Percentiles rank a stretch among this genome's conserved stretches.
Evolutionary conservation across 2,888 invertebrate species (phyloP).

Genomic region (Anorthoa munda): DNA sequence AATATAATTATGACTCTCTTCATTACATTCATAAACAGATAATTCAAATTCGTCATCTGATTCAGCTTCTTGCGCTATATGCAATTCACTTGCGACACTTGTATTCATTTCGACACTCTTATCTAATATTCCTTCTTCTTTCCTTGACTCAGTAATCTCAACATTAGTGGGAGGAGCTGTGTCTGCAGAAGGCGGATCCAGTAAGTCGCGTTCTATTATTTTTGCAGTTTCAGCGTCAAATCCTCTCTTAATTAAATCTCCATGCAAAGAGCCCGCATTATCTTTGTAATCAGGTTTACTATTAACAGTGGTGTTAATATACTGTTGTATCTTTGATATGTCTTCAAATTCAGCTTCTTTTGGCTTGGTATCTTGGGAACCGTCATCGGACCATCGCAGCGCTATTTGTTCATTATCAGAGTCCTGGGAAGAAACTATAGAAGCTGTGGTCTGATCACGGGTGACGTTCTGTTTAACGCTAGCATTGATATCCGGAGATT

Average conservation of each 20-base stretch:
- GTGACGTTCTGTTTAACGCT: conserved; percentile 60
- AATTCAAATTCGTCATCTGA: conserved; percentile 80
- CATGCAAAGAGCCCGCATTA: conserved; percentile 76
- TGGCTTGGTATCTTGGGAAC: conserved; percentile 80
- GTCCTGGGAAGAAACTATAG: conserved; percentile 70
- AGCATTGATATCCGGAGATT: conserved; percentile 74
- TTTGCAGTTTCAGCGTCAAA: conserved; percentile 87
- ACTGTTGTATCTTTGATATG: conserved; percentile 84
- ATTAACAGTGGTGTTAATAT: conserved; percentile 76
- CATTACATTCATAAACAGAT: conserved; percentile 79
- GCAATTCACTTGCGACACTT: conserved; percentile 68
- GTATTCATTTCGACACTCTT: conserved; percentile 65
- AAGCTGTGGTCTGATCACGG: conserved; percentile 56
- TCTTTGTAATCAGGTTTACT: conserved; percentile 56
- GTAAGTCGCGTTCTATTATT: conserved; percentile 86
- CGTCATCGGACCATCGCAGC: conserved; percentile 86
- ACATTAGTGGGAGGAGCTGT: conserved; percentile 36
- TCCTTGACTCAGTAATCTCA: conserved; percentile 55
- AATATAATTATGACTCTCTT: conserved; percentile 80
- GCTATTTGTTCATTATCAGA: conserved; percentile 82
- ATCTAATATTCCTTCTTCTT: conserved; percentile 60
- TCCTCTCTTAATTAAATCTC: conserved; percentile 84
- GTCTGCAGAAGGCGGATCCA: conserved; percentile 75
- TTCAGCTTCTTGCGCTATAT: conserved; percentile 72
- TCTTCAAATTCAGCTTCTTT: conserved; percentile 80